Base-by-base conservation (phyloP, 1,140 invertebrate genomes). In the Drosophila kurseongensis region DNA sequence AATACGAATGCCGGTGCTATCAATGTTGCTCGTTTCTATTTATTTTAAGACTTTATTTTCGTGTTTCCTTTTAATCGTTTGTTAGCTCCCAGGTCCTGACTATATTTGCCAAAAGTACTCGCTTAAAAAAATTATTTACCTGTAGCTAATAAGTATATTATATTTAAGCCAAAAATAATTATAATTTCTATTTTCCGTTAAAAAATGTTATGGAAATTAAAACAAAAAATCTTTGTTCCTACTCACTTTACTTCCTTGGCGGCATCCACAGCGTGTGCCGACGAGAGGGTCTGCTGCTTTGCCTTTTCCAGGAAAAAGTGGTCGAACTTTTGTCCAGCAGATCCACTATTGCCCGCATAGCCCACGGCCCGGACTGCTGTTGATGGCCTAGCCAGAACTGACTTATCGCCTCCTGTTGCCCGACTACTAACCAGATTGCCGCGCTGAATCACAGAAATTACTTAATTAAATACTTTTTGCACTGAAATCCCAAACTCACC, bases 301-400 rank as follows among this genome's bases (percentile, higher is more conserved):
- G 83, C 94, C 93, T 44, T 94, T 92, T 96, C 96, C 90, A 96
- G 95, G 40, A 97, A 92, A 13, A 92, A 88, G 27, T 97, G 96
- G 93, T 98, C 97, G 93, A 97, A 97, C 12, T 94, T 94, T 80
- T 94, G 94, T 68, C 92, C 93, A 36, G 85, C 74, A 16, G 88
- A 90, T 6, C 73, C 80, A 47, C 92, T 93, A 65, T 94, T 95
- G 18, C 97, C 97, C 4, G 97, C 98, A 91, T 98, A 99, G 4
- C 98, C 98, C 42, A 97, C 98, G 10, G 97, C 98, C 61, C 97
- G 94, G n/a, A 99, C 97, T 18, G 98, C 98, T 10, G 98, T 99
- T 94, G 99, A 98, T 9, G 98, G 98, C 63, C 98, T 94, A 40
- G 94, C 93, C 86, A 75, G 60, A 36, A 77, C 71, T 0, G 78